Evolutionary conservation across 2,113 vertebrate genomes (phyloP).

Genomic region (Genyomyrus donnyi): DNA sequence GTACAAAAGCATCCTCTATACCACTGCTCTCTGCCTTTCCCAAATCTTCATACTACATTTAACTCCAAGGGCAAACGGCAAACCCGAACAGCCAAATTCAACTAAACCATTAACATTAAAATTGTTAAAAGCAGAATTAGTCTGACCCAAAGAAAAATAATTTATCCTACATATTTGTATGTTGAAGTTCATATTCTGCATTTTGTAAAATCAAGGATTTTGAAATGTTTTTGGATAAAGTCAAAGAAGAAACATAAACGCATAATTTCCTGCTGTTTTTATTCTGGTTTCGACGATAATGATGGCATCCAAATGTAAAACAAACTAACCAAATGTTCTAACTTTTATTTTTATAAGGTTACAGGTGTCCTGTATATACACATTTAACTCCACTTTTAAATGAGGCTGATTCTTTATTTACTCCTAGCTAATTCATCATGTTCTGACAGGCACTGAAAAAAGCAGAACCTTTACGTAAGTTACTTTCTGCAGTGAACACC

Average conservation of each 20-base stretch:
- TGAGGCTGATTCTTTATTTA: slow-evolving; percentile 2
- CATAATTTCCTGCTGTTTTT: not conserved
- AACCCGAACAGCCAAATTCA: not conserved
- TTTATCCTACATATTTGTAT: not conserved
- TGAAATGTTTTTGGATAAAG: not conserved
- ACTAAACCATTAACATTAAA: not conserved
- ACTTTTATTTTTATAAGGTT: not conserved
- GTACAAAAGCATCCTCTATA: not conserved
- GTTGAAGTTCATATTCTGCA: not conserved
- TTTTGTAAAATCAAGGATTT: not conserved
- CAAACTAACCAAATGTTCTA: not conserved
- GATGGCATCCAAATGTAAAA: not conserved
- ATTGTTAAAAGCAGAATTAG: not conserved
- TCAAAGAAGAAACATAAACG: not conserved
- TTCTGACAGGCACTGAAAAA: not conserved
- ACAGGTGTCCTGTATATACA: not conserved
- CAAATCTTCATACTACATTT: not conserved
- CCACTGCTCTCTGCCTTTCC: not conserved
- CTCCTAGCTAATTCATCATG: not conserved
- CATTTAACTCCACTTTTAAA: not conserved
- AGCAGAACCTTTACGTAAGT: not conserved
- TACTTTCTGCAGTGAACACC: not conserved
- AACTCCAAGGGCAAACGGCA: not conserved
- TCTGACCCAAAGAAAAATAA: not conserved
- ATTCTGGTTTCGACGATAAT: not conserved